These are phyloP conservation scores for Hemicordylus capensis DNA, from an alignment of 2,113 vertebrate genomes.

Conservation along the genomic window DNA sequence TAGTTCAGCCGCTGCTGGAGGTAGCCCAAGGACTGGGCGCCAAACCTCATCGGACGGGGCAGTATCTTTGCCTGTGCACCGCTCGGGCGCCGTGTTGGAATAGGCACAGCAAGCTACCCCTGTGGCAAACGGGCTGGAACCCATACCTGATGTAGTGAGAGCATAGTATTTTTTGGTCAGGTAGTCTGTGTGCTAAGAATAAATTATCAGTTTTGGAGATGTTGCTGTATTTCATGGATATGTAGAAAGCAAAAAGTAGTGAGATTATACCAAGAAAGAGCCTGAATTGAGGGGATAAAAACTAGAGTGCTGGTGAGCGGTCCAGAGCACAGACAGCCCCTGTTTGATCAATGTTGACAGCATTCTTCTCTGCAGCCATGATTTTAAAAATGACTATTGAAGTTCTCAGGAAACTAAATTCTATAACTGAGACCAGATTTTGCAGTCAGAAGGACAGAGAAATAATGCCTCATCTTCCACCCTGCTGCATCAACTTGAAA, in stretches of 20 bases:
- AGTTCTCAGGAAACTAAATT: background rate
- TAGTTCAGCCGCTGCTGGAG: too few relatives aligned
- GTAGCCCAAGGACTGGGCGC: too few relatives aligned
- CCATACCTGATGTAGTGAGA: too few relatives aligned
- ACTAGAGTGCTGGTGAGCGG: background rate
- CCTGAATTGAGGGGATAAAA: background rate
- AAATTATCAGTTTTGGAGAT: background rate
- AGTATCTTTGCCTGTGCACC: too few relatives aligned
- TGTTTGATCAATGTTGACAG: background rate
- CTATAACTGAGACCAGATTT: background rate
- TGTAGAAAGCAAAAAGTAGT: background rate
- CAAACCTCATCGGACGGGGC: too few relatives aligned
- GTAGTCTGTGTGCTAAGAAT: background rate
- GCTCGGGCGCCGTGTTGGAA: too few relatives aligned
- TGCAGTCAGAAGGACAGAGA: background rate
- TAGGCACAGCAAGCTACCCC: too few relatives aligned
- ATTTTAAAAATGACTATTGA: background rate
- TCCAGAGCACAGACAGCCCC: background rate
- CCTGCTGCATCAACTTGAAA: conserved; percentile 37
- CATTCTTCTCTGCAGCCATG: background rate
- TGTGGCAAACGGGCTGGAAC: too few relatives aligned
- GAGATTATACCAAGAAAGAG: background rate
- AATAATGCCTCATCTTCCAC: background rate
- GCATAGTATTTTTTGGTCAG: too few relatives aligned
- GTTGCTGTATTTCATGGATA: background rate